A percentile compares a stretch with the other conserved stretches of the same genome.
Conservation (phyloP, 2,797 vertebrate genomes). For the Kryptopterus vitreolus region DNA sequence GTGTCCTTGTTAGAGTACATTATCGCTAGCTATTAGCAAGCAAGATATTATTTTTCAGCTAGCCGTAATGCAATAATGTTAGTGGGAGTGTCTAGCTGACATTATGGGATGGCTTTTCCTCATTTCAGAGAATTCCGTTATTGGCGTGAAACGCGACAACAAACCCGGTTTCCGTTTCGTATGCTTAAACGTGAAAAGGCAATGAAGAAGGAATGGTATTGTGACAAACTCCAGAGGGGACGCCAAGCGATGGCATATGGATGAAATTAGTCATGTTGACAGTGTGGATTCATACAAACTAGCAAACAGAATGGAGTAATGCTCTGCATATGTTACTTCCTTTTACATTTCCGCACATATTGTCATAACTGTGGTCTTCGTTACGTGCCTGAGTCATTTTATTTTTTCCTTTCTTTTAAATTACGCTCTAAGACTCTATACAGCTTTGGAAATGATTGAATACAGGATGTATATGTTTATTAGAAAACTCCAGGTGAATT, state of each 20-base stretch:
- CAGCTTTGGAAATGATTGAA: background rate
- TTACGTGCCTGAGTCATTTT: too few species aligned
- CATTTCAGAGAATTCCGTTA: background rate
- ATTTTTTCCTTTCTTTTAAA: too few species aligned
- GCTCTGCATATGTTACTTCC: constrained; percentile 17
- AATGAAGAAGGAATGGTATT: background rate
- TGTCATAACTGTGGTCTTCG: constrained; percentile 17
- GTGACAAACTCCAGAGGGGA: background rate
- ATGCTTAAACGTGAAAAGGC: constrained; percentile 11
- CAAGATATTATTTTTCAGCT: background rate
- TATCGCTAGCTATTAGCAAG: background rate
- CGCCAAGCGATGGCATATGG: constrained; percentile 23
- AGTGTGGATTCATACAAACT: constrained; percentile 19
- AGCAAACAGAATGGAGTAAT: constrained; percentile 20
- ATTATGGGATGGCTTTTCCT: background rate
- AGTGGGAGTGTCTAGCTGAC: background rate
- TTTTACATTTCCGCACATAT: constrained; percentile 17
- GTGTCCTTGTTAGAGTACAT: background rate
- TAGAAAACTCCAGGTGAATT: background rate
- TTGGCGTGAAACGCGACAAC: too few species aligned
- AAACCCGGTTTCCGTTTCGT: too few species aligned
- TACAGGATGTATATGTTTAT: background rate
- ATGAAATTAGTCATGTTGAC: constrained; percentile 26
- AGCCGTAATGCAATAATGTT: background rate
- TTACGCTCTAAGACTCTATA: background rate